These are phyloP conservation scores for Pelusios castaneus DNA, from an alignment of 2,113 vertebrate genomes.

Conservation along the genomic window DNA sequence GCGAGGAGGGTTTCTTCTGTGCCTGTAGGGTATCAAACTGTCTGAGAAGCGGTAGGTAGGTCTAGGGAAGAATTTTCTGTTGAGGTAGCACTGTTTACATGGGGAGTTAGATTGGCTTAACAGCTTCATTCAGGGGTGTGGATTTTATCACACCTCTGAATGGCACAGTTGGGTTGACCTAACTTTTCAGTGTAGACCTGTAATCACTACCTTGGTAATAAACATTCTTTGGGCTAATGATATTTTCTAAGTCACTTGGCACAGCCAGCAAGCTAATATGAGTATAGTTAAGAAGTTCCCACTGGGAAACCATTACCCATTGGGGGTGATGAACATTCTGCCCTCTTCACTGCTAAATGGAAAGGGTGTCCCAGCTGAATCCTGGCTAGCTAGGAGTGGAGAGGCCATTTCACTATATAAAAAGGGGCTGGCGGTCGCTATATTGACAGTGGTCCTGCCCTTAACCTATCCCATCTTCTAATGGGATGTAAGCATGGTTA, in stretches of 20 bases:
- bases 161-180: too few relatives aligned
- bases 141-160: too few relatives aligned
- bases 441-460: neutral
- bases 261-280: neutral
- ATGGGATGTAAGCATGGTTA: neutral
- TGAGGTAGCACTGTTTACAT: too few relatives aligned
- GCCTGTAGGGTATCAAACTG: too few relatives aligned
- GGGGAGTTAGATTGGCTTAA: too few relatives aligned
- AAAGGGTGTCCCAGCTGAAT: neutral
- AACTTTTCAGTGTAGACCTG: too few relatives aligned
- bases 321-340: neutral
- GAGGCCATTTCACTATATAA: neutral
- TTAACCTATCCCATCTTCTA: neutral
- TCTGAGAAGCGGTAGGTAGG: too few relatives aligned
- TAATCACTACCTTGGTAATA: too few relatives aligned
- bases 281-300: neutral
- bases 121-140: too few relatives aligned
- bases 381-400: neutral
- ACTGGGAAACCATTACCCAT: neutral
- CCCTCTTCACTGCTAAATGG: neutral
- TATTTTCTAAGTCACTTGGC: neutral
- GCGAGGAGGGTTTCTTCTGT: neutral
- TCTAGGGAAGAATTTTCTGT: too few relatives aligned
- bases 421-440: too few relatives aligned
- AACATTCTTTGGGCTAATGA: neutral